These are phyloP conservation scores for Macrocentrus cingulum DNA, from an alignment of 1,140 invertebrate genomes.

Conservation along the genomic window DNA sequence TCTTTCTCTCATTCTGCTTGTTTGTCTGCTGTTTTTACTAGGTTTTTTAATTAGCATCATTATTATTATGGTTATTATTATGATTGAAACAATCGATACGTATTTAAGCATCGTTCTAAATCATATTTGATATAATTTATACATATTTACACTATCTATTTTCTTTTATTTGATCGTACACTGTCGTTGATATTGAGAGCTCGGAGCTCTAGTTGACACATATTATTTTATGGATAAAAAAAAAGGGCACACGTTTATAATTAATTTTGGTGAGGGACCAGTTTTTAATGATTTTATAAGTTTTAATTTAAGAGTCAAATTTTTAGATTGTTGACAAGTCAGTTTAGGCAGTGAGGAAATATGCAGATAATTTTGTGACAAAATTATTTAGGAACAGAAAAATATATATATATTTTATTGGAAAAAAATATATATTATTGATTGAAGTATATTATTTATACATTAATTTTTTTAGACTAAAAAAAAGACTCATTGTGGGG, in stretches of 20 bases:
- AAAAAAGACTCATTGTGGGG: neutral
- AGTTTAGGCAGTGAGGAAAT: slow-evolving; percentile 22
- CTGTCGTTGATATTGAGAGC: slow-evolving; percentile 6
- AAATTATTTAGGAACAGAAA: neutral
- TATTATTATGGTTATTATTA: no score
- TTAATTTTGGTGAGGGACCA: slow-evolving; percentile 41
- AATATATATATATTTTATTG: slow-evolving; percentile 3
- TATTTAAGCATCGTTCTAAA: no score
- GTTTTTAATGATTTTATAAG: slow-evolving; percentile 35
- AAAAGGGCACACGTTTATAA: slow-evolving; percentile 1
- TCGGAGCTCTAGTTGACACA: no score
- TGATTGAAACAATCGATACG: neutral
- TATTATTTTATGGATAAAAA: neutral
- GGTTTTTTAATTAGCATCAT: no score
- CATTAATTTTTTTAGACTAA: neutral
- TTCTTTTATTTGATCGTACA: neutral
- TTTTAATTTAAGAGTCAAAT: slow-evolving; percentile 33
- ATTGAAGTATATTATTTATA: no score
- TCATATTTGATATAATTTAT: no score
- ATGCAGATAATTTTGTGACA: slow-evolving; percentile 8
- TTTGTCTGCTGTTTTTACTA: neutral
- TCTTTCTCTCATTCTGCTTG: neutral
- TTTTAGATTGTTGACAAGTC: slow-evolving; percentile 22
- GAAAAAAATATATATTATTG: neutral
- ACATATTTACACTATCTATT: no score